These are phyloP conservation scores for Acrocephalus scirpaceus DNA, from an alignment of 2,797 vertebrate species.

Conservation along the genomic window DNA sequence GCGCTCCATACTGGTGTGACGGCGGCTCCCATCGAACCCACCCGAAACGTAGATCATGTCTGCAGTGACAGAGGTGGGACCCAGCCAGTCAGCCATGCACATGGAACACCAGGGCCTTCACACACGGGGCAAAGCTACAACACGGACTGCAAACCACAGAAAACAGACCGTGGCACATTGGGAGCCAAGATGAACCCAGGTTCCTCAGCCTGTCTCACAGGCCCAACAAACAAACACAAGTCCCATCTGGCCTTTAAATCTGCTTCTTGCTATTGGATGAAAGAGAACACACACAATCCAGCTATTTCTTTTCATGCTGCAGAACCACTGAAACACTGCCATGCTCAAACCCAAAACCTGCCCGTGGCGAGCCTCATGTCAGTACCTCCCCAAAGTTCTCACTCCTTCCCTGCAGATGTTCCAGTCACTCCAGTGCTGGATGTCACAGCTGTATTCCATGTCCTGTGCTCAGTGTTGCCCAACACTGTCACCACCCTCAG, in stretches of 20 bases:
- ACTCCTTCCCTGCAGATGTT: not conserved
- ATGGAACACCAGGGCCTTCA: not conserved
- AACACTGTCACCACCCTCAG: not conserved
- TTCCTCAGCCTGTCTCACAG: not conserved
- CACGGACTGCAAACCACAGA: not conserved
- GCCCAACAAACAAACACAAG: not conserved
- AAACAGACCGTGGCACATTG: rapidly evolving
- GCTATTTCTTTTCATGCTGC: not conserved
- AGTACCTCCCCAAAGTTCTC: not conserved
- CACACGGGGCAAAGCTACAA: not conserved
- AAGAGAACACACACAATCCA: rapidly evolving
- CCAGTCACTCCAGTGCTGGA: not conserved
- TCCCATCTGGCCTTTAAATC: not conserved
- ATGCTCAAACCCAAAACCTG: not conserved
- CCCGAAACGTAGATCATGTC: slow-evolving; percentile 99
- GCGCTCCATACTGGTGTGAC: slow-evolving; percentile 98
- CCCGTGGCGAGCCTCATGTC: rapidly evolving
- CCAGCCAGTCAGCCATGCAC: not conserved
- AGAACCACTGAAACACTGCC: not conserved
- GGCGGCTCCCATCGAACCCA: slow-evolving; percentile 94
- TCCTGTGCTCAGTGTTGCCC: not conserved
- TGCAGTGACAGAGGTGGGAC: slow-evolving; percentile 42
- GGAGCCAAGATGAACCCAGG: not conserved
- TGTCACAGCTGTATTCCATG: not conserved
- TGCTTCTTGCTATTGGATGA: not conserved